Base-by-base conservation (phyloP, 2,888 invertebrate species). In the Cancer borealis region DNA sequence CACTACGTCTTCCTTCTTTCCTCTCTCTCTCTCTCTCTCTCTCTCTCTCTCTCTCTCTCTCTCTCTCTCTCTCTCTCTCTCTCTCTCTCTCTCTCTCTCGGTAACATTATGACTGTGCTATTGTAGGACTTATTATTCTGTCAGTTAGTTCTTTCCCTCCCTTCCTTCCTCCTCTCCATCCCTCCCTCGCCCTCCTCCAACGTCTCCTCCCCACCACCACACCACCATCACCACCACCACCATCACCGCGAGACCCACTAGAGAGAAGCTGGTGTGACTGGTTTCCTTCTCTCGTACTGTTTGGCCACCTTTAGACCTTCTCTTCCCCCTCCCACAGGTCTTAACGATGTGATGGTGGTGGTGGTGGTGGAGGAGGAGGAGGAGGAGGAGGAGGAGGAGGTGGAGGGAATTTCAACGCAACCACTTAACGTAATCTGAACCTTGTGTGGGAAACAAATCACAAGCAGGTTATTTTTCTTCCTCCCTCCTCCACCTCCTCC, bases 331-430 rank as follows among this genome's bases (percentile, higher is more conserved):
- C 17, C 12, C 17, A 1, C 6, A 79, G 79, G 26, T 79, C 79
- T 79, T 26, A 17, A 26, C 4, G 79, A 26, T 26, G 26, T 30
- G 79, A 5, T 79, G 26, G 30, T 26, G 79, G 46, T 88, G n/a
- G 47, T 45, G 88, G 30, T 26, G 30, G 30, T 30, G 30, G 88
- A 46, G 88, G 88, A 46, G 79, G 79, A 66, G 91, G 66, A 30
- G 60, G 91, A 46, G 73, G 91, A 21, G 45, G 73, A 21, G 39
- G 73, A 12, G 21, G 91, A 45, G 73, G 60, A 14, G 91, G 91
- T 73, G 73, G 79, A 30, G 79, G 79, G 30, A 79, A 91, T 91
- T 91, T 91, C 91, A 91, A 91, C 91, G 91, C 73, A 14, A 73
- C 91, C 73, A 6, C 46, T 91, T 66, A 73, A 46, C 26, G 91